Percentiles rank a stretch among this genome's conserved stretches.
Conservation (phyloP, 1,140 invertebrate species). For the Lucilia cuprina region DNA sequence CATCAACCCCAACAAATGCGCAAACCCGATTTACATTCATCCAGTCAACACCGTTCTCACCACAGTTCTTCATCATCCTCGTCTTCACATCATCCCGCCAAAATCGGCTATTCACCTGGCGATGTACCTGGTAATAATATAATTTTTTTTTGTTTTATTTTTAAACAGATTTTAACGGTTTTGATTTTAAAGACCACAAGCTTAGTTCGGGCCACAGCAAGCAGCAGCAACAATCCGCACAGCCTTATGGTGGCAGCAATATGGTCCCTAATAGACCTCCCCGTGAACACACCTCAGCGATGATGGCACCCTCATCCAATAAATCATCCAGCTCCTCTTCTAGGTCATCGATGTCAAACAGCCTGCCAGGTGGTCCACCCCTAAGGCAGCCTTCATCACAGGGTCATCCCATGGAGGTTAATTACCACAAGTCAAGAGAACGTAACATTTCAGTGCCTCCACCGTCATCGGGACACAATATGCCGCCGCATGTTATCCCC, state of each 20-base stretch:
- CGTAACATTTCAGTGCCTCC: conserved; percentile 9
- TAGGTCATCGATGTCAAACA: conserved; percentile 25
- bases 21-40: conserved; percentile 39
- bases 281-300: conserved; percentile 39
- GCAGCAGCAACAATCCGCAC: conserved; percentile 32
- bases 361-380: not conserved
- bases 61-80: conserved; percentile 38
- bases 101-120: conserved; percentile 50
- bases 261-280: conserved; percentile 23
- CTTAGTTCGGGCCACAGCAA: conserved; percentile 45
- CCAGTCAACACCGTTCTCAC: conserved; percentile 50
- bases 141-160: conserved; percentile 20
- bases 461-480: not conserved
- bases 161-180: conserved; percentile 43
- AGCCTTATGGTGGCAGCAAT: conserved; percentile 25
- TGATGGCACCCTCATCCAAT: conserved; percentile 40
- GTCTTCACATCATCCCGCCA: conserved; percentile 49
- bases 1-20: conserved; percentile 41
- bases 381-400: conserved; percentile 11
- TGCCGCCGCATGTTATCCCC: not conserved
- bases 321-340: conserved; percentile 34
- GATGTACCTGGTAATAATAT: conserved; percentile 51
- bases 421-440: conserved; percentile 38
- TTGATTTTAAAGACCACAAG: conserved; percentile 25
- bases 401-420: conserved; percentile 34